Conservation (phyloP, 1,140 invertebrate species). For the Temnothorax curvispinosus region DNA sequence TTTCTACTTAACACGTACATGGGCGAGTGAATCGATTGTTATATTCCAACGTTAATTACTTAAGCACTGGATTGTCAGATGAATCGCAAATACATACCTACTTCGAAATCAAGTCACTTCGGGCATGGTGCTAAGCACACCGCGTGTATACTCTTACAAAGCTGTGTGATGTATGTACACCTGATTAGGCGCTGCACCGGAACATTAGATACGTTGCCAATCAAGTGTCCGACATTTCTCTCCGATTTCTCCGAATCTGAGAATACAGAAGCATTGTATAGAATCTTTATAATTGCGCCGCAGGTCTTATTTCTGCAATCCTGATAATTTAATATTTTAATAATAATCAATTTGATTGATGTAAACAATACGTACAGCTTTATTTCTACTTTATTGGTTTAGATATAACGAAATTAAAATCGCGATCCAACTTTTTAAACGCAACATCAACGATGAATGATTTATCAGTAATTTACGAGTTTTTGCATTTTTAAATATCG, state of each 20-base stretch:
- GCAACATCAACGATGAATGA: neutral
- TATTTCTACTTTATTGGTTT: neutral
- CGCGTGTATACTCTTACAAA: neutral
- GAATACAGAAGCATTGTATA: neutral
- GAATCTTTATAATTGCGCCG: neutral
- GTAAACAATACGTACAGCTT: neutral
- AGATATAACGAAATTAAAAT: neutral
- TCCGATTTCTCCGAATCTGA: neutral
- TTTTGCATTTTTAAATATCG: neutral
- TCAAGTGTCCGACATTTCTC: neutral
- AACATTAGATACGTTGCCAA: neutral
- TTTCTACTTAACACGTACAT: constrained; percentile 86
- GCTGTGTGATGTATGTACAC: neutral
- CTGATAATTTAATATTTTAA: neutral
- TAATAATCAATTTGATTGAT: neutral
- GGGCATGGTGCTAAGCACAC: neutral
- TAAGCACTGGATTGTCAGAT: neutral
- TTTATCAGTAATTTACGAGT: neutral
- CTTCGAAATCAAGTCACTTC: neutral
- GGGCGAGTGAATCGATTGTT: constrained; percentile 68
- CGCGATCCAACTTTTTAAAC: neutral
- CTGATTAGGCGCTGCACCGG: neutral
- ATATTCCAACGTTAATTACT: neutral
- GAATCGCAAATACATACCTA: neutral
- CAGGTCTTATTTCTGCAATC: neutral